A percentile compares a stretch with the other conserved stretches of the same genome.
phyloP scores from a whole-genome alignment of 2,888 invertebrate species.

The Sarcophaga carnaria region DNA sequence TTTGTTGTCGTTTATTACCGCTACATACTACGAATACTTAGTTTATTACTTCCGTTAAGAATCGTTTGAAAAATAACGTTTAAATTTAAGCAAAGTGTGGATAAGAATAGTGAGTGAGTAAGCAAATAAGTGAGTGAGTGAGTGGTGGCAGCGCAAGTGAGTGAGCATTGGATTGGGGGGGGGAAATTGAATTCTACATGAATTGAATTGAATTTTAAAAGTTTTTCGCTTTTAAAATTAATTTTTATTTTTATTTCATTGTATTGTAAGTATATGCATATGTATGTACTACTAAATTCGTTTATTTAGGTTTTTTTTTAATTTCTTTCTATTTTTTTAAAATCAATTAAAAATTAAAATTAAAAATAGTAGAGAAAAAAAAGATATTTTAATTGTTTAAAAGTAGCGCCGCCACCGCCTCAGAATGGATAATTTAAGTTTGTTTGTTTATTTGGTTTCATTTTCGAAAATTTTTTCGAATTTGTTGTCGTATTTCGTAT shows the following conservation, averaged over 20 bases:
- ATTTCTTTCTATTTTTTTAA: constrained; percentile 39
- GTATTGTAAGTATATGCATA: not conserved
- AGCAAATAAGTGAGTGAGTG: not conserved
- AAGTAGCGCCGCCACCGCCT: constrained; percentile 65
- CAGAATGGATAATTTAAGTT: constrained; percentile 63
- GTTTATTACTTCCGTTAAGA: constrained; percentile 62
- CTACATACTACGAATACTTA: constrained; percentile 56
- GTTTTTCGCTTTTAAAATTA: constrained; percentile 46
- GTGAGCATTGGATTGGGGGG: not conserved
- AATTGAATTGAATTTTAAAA: not conserved
- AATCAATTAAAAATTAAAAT: constrained; percentile 67
- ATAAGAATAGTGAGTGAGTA: not conserved
- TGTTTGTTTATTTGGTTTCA: constrained; percentile 10
- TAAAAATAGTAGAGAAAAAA: not conserved
- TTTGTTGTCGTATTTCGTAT: constrained; percentile 27
- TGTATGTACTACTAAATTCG: too few species aligned
- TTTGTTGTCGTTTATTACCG: constrained; percentile 54
- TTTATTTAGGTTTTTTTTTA: constrained; percentile 7
- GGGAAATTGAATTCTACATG: too few species aligned
- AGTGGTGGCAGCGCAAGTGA: not conserved
- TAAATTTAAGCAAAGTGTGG: not conserved
- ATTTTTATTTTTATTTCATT: constrained; percentile 52
- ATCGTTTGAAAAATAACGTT: constrained; percentile 7
- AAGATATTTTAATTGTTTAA: constrained; percentile 65
- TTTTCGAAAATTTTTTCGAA: not conserved